Conservation (phyloP, 2,888 invertebrate species). For the Barypeithes pellucidus region DNA sequence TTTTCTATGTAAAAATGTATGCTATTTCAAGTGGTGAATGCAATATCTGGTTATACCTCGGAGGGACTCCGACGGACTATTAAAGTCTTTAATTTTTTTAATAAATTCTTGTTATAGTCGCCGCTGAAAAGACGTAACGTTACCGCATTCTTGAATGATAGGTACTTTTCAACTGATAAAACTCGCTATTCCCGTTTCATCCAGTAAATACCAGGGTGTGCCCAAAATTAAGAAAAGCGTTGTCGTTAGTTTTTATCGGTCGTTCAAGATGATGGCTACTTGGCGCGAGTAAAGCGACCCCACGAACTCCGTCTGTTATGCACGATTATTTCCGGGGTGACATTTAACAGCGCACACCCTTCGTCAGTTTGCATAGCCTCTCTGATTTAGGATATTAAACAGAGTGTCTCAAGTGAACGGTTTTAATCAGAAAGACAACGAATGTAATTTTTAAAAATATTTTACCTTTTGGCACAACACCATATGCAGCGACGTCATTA, state of each 20-base stretch:
- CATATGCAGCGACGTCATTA: too few relatives aligned
- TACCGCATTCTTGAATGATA: background rate
- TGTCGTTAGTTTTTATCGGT: constrained; percentile 1
- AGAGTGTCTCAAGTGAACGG: background rate
- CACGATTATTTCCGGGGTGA: background rate
- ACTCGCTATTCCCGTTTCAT: background rate
- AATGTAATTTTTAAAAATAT: too few relatives aligned
- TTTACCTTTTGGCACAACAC: too few relatives aligned
- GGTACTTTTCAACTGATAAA: background rate
- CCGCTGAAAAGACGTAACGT: background rate
- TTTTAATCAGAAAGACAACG: too few relatives aligned
- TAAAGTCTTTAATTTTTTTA: too few relatives aligned
- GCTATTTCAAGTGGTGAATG: too few relatives aligned
- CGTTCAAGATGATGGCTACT: constrained; percentile 5
- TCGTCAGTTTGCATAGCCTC: background rate
- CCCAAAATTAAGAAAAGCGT: constrained; percentile 3
- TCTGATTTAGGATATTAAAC: background rate
- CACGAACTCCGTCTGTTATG: background rate
- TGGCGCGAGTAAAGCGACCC: constrained; percentile 2
- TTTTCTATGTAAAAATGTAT: too few relatives aligned
- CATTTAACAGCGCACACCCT: background rate
- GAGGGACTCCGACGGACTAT: too few relatives aligned
- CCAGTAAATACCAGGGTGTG: background rate
- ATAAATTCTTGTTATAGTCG: too few relatives aligned
- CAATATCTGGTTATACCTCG: too few relatives aligned